These are phyloP conservation scores for Mormyrus lacerda DNA, from an alignment of 2,113 vertebrate genomes.

Conservation along the genomic window DNA sequence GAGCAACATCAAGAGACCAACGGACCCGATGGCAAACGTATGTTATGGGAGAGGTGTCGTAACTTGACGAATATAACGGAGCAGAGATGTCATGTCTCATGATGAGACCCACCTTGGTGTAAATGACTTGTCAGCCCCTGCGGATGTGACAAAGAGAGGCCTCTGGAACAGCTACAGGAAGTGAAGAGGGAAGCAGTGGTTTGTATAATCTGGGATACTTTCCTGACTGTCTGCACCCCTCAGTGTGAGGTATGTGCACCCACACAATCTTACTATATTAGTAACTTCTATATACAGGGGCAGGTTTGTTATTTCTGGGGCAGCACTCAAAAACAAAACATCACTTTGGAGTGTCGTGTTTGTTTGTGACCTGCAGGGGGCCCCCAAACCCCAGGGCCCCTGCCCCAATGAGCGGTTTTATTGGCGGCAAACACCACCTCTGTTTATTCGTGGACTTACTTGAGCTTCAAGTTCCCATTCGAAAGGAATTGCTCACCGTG, in stretches of 20 bases:
- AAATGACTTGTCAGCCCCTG: background rate
- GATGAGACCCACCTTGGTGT: background rate
- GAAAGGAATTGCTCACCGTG: background rate
- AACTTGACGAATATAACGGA: background rate
- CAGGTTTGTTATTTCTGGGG: background rate
- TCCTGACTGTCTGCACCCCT: background rate
- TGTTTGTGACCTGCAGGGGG: background rate
- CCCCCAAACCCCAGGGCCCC: background rate
- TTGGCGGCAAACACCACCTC: background rate
- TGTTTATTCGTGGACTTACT: background rate
- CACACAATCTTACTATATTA: background rate
- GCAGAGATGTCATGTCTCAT: background rate
- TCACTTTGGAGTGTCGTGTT: background rate
- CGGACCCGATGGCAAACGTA: background rate
- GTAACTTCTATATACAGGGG: background rate
- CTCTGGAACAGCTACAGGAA: background rate
- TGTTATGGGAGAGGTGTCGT: background rate
- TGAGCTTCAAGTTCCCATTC: background rate
- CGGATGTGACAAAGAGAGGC: background rate
- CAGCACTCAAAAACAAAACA: background rate
- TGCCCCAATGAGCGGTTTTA: background rate
- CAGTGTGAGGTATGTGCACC: background rate
- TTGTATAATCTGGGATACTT: background rate
- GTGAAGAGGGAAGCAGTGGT: background rate
- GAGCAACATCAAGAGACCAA: background rate